Evolutionary conservation across 1,140 invertebrate genomes (phyloP), one percentile per base, ranked within the genome.

Genomic region (Ericerus pela): DNA sequence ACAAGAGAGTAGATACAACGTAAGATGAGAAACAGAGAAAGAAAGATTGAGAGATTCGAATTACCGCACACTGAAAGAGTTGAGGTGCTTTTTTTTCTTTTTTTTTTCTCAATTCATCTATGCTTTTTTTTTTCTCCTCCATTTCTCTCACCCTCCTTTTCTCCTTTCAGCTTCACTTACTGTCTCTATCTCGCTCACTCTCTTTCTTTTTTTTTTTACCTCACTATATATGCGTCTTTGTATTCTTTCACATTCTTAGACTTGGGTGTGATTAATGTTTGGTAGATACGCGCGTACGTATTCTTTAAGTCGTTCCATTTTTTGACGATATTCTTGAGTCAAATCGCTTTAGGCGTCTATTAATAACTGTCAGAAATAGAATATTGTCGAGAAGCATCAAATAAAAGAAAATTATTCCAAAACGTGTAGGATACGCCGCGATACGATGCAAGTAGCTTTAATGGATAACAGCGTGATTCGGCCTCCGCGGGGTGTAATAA

Each of bases 361-460:
- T 47, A 47, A 47, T 47, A 47, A 47, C 41, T 47, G 41, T 47
- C 41, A 47, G 41, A 47, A 47, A 47, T 47, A 47, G 41, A 47
- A 47, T 47, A 47, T 47, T 47, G 41, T 47, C 41, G 41, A 47
- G 41, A 47, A 47, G 41, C 41, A 47, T 47, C 41, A 47, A 47
- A 47, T 47, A 47, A 47, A 47, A 24, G 41, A 10, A 47, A 47
- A 47, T 47, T 47, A 47, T 47, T 47, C 41, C 41, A 47, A 47
- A 47, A 47, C 41, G 41, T 47, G 41, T 47, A n/a, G n/a, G n/a
- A 47, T 47, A 47, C 41, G 20, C 41, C 20, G 8, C 14, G 41
- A 47, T 47, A 47, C 41, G 16, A 47, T 47, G 41, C 41, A 47
- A 47, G 41, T 47, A 47, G 16, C 41, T 47, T 47, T 47, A 47